Conservation (phyloP, 2,888 invertebrate species). For the Phrixothrix hirtus region DNA sequence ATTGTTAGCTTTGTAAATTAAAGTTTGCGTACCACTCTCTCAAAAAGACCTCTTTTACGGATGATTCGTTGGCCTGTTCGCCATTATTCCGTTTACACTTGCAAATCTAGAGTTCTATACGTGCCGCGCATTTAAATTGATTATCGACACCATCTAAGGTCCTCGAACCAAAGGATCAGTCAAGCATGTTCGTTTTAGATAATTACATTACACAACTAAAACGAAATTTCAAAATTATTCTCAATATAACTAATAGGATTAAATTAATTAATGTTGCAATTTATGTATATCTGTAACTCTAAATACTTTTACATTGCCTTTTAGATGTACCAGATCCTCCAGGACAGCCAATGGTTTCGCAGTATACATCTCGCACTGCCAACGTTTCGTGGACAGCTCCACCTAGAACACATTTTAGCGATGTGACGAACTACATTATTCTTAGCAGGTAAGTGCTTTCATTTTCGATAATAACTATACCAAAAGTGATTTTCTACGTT, state of each 20-base stretch:
- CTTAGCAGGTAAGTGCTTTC: slow-evolving; percentile 72
- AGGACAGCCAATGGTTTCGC: slow-evolving; percentile 70
- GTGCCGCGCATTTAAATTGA: too few relatives aligned
- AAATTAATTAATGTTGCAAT: too few relatives aligned
- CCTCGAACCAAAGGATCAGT: slow-evolving; percentile 7
- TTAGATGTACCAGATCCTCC: slow-evolving; percentile 73
- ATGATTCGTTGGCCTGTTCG: too few relatives aligned
- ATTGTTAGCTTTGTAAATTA: too few relatives aligned
- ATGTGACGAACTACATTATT: slow-evolving; percentile 72
- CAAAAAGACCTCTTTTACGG: too few relatives aligned
- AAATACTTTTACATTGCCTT: too few relatives aligned
- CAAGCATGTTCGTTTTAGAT: slow-evolving; percentile 14
- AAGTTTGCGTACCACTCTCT: too few relatives aligned
- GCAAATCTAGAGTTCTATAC: too few relatives aligned
- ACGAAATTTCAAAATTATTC: slow-evolving; percentile 30
- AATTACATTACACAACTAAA: slow-evolving; percentile 27
- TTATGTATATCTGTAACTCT: too few relatives aligned
- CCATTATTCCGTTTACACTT: too few relatives aligned
- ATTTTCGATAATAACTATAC: too few relatives aligned
- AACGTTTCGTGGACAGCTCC: slow-evolving; percentile 77
- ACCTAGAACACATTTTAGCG: slow-evolving; percentile 69
- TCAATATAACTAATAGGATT: slow-evolving; percentile 18
- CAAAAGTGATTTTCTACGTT: too few relatives aligned
- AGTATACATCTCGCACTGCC: slow-evolving; percentile 73
- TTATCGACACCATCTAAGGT: slow-evolving; percentile 14